Percentiles rank a stretch among this genome's conserved stretches.
These are phyloP conservation scores for Aphelinus certus DNA, from an alignment of 1,140 invertebrate species.

Conservation along the genomic window DNA sequence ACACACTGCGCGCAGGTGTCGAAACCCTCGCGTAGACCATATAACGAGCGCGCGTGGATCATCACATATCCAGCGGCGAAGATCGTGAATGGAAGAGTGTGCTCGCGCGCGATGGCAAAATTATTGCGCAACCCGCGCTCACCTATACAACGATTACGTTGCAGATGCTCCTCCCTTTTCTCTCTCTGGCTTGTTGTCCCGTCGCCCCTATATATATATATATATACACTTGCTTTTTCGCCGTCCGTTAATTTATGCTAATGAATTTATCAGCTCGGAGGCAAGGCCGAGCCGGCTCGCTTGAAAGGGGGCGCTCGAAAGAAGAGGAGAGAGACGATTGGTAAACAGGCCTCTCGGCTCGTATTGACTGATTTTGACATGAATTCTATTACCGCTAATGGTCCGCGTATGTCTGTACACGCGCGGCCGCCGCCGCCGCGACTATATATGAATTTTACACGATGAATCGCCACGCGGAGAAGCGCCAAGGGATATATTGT, in stretches of 20 bases:
- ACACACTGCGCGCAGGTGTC: background rate
- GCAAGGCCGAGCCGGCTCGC: background rate
- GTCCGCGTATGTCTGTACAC: background rate
- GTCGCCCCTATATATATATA: background rate
- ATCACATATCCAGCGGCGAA: too few species aligned
- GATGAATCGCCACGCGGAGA: too few species aligned
- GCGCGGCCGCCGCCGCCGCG: too few species aligned
- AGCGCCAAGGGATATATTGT: too few species aligned
- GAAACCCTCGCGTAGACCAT: background rate
- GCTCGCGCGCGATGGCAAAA: background rate
- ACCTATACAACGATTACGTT: background rate
- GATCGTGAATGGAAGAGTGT: too few species aligned
- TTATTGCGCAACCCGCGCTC: conserved; percentile 2
- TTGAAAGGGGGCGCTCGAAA: background rate
- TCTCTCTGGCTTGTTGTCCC: background rate
- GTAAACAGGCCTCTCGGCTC: conserved; percentile 10
- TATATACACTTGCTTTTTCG: background rate
- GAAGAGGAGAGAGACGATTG: background rate
- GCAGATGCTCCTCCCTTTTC: background rate
- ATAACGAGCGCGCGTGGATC: too few species aligned
- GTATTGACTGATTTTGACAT: conserved; percentile 24
- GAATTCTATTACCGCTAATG: conserved; percentile 6
- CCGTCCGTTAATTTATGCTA: conserved; percentile 27
- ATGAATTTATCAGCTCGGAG: conserved; percentile 5
- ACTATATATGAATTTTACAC: too few species aligned